These are phyloP conservation scores for Ctenomys sociabilis DNA, from an alignment of 2,113 vertebrate species.

Conservation along the genomic window DNA sequence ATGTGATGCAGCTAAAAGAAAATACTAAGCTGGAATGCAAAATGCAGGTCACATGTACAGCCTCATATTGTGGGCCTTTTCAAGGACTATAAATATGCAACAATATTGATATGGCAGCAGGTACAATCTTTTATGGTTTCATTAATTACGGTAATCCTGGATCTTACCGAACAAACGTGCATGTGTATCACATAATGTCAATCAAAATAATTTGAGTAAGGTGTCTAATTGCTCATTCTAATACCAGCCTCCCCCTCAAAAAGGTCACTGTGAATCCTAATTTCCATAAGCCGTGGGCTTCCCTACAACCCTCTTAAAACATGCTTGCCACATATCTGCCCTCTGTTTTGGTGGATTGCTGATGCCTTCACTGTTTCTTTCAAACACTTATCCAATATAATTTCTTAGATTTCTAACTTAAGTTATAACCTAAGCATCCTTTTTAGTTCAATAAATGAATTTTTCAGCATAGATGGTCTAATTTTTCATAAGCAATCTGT, in stretches of 20 bases:
- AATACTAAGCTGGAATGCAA: slow-evolving; percentile 28
- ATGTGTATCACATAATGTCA: slow-evolving; percentile 20
- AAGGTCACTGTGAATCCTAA: neutral
- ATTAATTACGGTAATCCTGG: slow-evolving; percentile 47
- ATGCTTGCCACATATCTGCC: neutral
- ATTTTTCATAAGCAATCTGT: neutral
- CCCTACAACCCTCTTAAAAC: slow-evolving; percentile 19
- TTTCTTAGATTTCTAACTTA: neutral
- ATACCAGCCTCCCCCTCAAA: neutral
- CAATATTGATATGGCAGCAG: neutral
- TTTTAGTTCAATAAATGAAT: neutral
- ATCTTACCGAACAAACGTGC: neutral
- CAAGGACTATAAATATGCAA: neutral
- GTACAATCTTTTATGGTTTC: neutral
- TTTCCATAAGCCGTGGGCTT: neutral
- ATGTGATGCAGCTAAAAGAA: neutral
- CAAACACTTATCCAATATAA: neutral
- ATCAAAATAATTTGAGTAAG: slow-evolving; percentile 37
- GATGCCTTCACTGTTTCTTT: neutral
- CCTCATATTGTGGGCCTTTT: neutral
- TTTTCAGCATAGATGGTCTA: neutral
- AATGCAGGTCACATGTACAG: neutral
- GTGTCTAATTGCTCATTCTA: slow-evolving; percentile 55
- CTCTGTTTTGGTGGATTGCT: slow-evolving; percentile 24
- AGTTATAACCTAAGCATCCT: neutral